Conservation (phyloP, 2,888 invertebrate species). For the Stomorhina lunata region DNA sequence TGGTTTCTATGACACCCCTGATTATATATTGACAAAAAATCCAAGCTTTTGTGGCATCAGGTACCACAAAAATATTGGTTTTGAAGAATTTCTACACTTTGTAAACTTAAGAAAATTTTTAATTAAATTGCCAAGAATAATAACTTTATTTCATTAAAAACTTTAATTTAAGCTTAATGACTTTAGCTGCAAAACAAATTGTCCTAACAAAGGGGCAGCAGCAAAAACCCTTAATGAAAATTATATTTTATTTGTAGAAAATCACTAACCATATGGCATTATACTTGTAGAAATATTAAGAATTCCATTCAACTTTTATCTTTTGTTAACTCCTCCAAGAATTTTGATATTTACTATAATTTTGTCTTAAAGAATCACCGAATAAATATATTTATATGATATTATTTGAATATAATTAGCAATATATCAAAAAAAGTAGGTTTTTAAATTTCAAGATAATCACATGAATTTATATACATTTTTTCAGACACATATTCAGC, state of each 20-base stretch:
- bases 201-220: neutral
- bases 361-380: neutral
- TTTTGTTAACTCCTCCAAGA: neutral
- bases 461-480: too few relatives aligned
- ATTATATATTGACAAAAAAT: too few relatives aligned
- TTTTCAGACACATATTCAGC: too few relatives aligned
- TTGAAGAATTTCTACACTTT: too few relatives aligned
- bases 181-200: neutral
- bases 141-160: neutral
- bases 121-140: neutral
- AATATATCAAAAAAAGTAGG: too few relatives aligned
- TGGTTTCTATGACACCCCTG: too few relatives aligned
- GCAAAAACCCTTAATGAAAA: neutral
- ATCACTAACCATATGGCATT: neutral
- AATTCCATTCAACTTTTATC: neutral
- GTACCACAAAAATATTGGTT: too few relatives aligned
- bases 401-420: too few relatives aligned
- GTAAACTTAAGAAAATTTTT: too few relatives aligned
- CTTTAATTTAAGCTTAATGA: neutral
- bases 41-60: too few relatives aligned
- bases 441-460: too few relatives aligned
- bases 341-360: neutral
- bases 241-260: neutral
- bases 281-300: neutral
- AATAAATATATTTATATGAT: slow-evolving; percentile 7